phyloP scores from a whole-genome alignment of 2,888 invertebrate species.

The Andrena bucephala region DNA sequence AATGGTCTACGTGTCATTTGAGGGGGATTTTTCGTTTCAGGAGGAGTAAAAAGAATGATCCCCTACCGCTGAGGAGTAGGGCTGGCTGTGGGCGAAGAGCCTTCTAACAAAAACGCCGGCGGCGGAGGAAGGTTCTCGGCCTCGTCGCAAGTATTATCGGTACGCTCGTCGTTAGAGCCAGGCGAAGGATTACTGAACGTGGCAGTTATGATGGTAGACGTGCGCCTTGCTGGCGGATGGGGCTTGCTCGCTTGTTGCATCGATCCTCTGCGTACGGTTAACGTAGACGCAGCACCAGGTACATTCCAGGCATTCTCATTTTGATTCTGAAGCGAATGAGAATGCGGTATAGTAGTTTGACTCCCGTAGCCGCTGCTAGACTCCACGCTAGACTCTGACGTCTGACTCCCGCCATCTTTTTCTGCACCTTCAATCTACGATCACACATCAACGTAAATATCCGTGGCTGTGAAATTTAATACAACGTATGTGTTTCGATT shows the following conservation, averaged over 20 bases:
- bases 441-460: slow-evolving; percentile 14
- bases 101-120: slow-evolving; percentile 91
- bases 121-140: slow-evolving; percentile 90
- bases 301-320: slow-evolving; percentile 76
- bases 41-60: not conserved
- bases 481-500: not conserved
- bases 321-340: slow-evolving; percentile 80
- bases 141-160: slow-evolving; percentile 80
- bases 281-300: slow-evolving; percentile 74
- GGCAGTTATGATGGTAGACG: slow-evolving; percentile 88
- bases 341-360: slow-evolving; percentile 89
- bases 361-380: slow-evolving; percentile 92
- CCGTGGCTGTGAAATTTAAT: not conserved
- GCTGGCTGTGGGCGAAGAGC: slow-evolving; percentile 81
- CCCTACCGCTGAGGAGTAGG: slow-evolving; percentile 82
- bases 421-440: slow-evolving; percentile 81
- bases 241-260: slow-evolving; percentile 90
- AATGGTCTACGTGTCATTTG: not conserved
- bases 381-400: slow-evolving; percentile 90
- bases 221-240: slow-evolving; percentile 92
- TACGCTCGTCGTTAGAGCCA: slow-evolving; percentile 68
- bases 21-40: not conserved
- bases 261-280: slow-evolving; percentile 87
- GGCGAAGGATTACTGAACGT: slow-evolving; percentile 51
- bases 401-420: slow-evolving; percentile 81